Base-by-base conservation (phyloP, 2,113 vertebrate species). In the Esox niger region DNA sequence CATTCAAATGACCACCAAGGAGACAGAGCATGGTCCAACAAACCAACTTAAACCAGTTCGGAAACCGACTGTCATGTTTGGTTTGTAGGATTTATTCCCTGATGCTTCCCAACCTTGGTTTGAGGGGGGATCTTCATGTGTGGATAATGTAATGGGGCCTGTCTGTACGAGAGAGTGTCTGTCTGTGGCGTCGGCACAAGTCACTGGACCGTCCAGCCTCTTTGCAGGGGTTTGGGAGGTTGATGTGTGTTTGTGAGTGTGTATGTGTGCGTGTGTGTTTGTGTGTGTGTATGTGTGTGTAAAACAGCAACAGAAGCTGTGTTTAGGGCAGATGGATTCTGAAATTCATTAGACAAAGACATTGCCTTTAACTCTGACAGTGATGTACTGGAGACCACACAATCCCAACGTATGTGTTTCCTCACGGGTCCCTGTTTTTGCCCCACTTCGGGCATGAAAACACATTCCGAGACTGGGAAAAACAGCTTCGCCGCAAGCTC, bases 381-480 rank as follows among this genome's bases (percentile, higher is more conserved):
- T 52, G 47, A 52, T 8, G 47, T 2, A 43, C 38, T 43, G 38
- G 17, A 43, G 38, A 15, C 20, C 47, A 17, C 47, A 52, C 2
- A 21, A 52, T 52, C 47, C 47, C 20, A 62, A 58, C 33, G 57
- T 69, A 57, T 67, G 59, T 23, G 27, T 27, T 30, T 63, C 32
- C 54, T 25, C 31, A 4, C 5, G 38, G 56, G 47, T 55, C 30
- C 21, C 26, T 57, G 56, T 32, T 64, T 61, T 55, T 33, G n/a
- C 54, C 55, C 58, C 29, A 32, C 26, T 26, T 58, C 25, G 35
- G 27, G 21, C 15, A 21, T 52, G 13, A 33, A 52, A 62, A 35
- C 49, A 52, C 57, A 72, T 72, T 72, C 64, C 35, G 6, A n/a
- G 20, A 31, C 13, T 66, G 17, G 52, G 64, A 35, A 23, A 35